Evolutionary conservation across 37 sponge, comb jelly and placozoan species (phyloP).

Genomic region (Axinella damicornis): DNA sequence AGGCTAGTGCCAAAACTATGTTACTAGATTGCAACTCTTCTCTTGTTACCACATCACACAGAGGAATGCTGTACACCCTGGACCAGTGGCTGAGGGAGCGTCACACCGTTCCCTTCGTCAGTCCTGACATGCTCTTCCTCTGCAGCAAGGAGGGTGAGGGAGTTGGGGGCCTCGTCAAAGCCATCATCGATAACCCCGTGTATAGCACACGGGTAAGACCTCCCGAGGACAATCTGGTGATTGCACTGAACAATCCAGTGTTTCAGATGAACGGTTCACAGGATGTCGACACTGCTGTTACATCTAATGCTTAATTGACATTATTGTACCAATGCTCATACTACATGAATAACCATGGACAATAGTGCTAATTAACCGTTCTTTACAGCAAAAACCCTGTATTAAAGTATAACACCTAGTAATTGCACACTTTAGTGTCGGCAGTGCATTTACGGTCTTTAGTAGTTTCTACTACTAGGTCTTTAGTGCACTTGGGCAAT

Average conservation of each 20-base stretch:
- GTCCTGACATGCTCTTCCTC: conserved; percentile 61
- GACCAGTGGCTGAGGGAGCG: conserved; percentile 84
- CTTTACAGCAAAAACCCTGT: no score
- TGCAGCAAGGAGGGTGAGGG: conserved; percentile 45
- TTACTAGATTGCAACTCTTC: no score
- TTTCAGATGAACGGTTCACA: conserved; percentile 21
- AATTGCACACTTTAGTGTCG: no score
- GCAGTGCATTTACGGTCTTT: no score
- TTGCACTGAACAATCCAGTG: conserved; percentile 80
- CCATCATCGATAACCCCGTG: conserved; percentile 77
- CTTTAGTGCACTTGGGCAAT: no score
- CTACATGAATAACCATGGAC: no score
- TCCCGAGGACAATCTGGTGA: conserved; percentile 71
- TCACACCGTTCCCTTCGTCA: conserved; percentile 67
- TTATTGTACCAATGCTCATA: no score
- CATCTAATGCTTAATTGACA: neutral
- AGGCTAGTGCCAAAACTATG: no score
- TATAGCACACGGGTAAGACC: conserved; percentile 35
- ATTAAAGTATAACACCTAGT: no score
- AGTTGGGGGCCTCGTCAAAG: conserved; percentile 65
- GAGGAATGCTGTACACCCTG: conserved; percentile 58
- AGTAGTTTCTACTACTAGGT: no score
- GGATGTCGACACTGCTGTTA: neutral
- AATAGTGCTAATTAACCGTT: no score
- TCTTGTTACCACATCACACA: no score